Conservation (phyloP, 2,888 invertebrate species). For the Cantharis rustica region DNA sequence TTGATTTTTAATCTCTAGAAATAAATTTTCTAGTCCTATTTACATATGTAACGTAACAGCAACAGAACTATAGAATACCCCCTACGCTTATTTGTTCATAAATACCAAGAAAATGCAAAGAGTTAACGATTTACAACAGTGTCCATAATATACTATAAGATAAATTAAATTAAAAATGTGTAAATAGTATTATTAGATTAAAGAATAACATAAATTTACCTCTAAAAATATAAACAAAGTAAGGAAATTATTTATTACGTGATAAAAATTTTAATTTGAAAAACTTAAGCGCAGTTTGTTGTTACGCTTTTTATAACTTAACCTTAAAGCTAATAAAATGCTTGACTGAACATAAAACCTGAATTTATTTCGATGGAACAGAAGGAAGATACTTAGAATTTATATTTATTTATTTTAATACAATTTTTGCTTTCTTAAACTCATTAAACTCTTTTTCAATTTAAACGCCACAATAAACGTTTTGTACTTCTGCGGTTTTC, state of each 20-base stretch:
- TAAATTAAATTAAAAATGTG: neutral
- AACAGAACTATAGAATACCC: conserved; percentile 23
- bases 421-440: neutral
- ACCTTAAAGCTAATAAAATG: neutral
- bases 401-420: neutral
- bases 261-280: neutral
- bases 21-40: conserved; percentile 32
- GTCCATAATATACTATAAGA: neutral
- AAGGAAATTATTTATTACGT: neutral
- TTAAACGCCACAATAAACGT: neutral
- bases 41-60: conserved; percentile 29
- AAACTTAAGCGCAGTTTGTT: neutral
- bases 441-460: neutral
- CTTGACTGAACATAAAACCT: neutral
- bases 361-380: neutral
- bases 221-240: neutral
- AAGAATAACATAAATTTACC: neutral
- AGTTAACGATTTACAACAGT: neutral
- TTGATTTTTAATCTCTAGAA: conserved; percentile 38
- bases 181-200: neutral
- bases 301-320: neutral
- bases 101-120: neutral
- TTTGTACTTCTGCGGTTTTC: neutral
- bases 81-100: conserved; percentile 21
- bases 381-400: neutral